A percentile compares a stretch with the other conserved stretches of the same genome.
Evolutionary conservation across 1,140 invertebrate genomes (phyloP).

Genomic region (Ladona fulva): DNA sequence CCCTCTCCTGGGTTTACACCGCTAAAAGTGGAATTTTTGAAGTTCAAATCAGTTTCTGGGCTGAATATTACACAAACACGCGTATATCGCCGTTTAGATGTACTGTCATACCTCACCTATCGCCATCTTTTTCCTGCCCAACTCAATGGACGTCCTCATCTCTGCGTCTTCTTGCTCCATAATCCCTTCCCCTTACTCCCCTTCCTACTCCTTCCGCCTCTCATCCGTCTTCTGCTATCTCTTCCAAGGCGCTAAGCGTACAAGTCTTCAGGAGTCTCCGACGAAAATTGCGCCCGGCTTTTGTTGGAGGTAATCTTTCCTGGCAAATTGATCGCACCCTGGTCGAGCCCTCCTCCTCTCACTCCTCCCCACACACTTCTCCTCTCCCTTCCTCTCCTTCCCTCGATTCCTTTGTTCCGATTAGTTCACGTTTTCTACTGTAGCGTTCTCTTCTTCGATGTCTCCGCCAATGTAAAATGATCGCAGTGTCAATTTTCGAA

Average conservation of each 20-base stretch:
- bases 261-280: background rate
- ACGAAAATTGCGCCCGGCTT: background rate
- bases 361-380: constrained; percentile 39
- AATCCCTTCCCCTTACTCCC: background rate
- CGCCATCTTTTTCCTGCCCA: no score
- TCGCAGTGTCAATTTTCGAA: no score
- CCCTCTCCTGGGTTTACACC: no score
- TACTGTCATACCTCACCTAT: no score
- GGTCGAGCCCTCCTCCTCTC: background rate
- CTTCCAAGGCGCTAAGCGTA: constrained; percentile 6
- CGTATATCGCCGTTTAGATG: no score
- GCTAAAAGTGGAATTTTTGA: no score
- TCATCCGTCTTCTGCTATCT: constrained; percentile 4
- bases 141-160: background rate
- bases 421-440: constrained; percentile 31
- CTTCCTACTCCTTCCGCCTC: background rate
- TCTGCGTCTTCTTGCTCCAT: background rate
- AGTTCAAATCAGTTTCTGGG: no score
- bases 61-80: no score
- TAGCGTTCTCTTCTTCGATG: no score
- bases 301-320: constrained; percentile 3
- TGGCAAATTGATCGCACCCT: constrained; percentile 14
- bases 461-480: no score
- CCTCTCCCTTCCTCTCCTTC: constrained; percentile 32
- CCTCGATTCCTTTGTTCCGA: constrained; percentile 34